Evolutionary conservation across 2,888 invertebrate genomes (phyloP).

Genomic region (Lepeophtheirus nordmannii): DNA sequence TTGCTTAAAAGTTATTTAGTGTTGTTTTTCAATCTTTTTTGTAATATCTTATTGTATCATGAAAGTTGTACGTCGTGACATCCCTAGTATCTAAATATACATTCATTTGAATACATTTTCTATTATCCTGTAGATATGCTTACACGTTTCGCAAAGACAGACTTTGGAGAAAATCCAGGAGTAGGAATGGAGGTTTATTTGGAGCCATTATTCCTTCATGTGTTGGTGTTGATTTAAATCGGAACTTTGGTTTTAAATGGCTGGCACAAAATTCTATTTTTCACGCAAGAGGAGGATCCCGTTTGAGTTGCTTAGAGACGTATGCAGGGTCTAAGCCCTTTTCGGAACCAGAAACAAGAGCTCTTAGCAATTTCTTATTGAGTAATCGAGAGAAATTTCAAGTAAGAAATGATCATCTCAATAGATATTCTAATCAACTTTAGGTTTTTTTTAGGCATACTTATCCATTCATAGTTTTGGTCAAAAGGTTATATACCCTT

Average conservation of each 20-base stretch:
- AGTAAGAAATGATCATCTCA: background rate
- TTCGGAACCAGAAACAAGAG: slow-evolving; percentile 6
- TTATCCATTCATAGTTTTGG: slow-evolving; percentile 11
- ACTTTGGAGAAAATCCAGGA: slow-evolving; percentile 49
- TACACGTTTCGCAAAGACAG: slow-evolving; percentile 63
- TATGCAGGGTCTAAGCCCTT: slow-evolving; percentile 8
- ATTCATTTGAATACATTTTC: background rate
- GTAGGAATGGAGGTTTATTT: background rate
- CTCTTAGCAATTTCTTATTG: background rate
- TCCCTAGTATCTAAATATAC: too few species aligned
- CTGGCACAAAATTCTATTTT: background rate
- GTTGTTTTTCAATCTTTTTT: too few species aligned
- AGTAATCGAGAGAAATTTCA: background rate
- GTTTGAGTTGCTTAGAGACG: background rate
- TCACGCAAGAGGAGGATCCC: slow-evolving; percentile 3
- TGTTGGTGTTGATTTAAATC: slow-evolving; percentile 12
- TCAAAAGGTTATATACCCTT: slow-evolving; percentile 11
- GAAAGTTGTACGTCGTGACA: background rate
- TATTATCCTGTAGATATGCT: slow-evolving; percentile 43
- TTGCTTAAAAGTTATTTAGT: too few species aligned
- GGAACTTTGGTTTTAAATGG: slow-evolving; percentile 16
- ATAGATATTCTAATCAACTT: background rate
- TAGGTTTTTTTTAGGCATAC: background rate
- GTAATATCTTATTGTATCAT: background rate
- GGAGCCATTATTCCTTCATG: background rate